A percentile compares a stretch with the other conserved stretches of the same genome.
Evolutionary conservation across 1,140 invertebrate species (phyloP).

Genomic region (Apis florea): DNA sequence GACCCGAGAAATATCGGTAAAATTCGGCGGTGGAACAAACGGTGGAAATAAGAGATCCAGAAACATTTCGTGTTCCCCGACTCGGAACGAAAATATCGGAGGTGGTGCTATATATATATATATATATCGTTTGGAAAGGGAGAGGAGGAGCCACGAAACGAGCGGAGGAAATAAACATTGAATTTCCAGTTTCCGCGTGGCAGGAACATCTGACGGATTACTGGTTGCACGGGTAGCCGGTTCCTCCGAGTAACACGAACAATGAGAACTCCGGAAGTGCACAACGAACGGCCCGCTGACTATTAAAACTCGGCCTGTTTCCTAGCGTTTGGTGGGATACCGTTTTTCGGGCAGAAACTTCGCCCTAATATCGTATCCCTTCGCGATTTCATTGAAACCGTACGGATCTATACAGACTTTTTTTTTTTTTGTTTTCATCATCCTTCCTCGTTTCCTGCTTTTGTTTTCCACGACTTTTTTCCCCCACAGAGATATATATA

Average conservation of each 20-base stretch:
- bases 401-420: neutral
- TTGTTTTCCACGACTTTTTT: too few relatives aligned
- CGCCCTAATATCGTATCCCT: conserved; percentile 11
- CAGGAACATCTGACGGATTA: conserved; percentile 28
- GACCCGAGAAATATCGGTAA: neutral
- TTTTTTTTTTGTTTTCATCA: neutral
- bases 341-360: conserved; percentile 34
- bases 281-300: neutral
- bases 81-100: conserved; percentile 10
- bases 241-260: conserved; percentile 10
- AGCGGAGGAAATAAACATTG: neutral
- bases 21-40: neutral
- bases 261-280: conserved; percentile 43
- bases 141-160: neutral
- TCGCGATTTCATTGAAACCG: conserved; percentile 2
- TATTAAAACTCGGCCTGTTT: conserved; percentile 30
- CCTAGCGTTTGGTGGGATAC: neutral
- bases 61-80: neutral
- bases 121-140: neutral
- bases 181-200: conserved; percentile 30
- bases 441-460: neutral
- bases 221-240: conserved; percentile 18
- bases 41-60: neutral
- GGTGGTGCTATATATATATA: too few relatives aligned
- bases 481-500: too few relatives aligned